Conservation (phyloP, 2,888 invertebrate genomes). For the Podotricha telesiphe region DNA sequence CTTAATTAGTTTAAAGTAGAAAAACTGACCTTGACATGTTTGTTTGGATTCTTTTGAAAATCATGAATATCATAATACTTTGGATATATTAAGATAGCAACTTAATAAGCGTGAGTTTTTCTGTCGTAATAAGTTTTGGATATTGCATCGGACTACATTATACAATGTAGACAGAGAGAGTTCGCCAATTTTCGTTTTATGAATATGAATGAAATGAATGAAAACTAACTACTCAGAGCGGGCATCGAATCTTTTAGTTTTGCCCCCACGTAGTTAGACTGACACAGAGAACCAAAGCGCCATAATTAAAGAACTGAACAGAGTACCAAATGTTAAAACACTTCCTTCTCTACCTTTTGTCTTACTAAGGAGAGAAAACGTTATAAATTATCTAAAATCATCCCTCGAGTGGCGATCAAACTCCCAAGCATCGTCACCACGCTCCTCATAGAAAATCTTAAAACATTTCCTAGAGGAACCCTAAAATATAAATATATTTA, state of each 20-base stretch:
- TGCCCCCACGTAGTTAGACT: too few species aligned
- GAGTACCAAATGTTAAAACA: background rate
- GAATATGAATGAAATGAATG: too few species aligned
- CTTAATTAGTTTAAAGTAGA: background rate
- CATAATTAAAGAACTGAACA: too few species aligned
- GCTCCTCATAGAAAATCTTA: background rate
- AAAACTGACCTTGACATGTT: slow-evolving; percentile 6
- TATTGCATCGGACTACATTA: too few species aligned
- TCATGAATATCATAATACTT: background rate
- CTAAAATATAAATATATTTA: background rate
- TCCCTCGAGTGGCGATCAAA: background rate
- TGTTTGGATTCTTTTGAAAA: slow-evolving; percentile 2
- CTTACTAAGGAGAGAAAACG: too few species aligned
- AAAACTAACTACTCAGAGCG: too few species aligned
- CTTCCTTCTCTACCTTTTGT: background rate
- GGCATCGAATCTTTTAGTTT: too few species aligned
- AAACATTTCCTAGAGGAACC: background rate
- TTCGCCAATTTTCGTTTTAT: too few species aligned
- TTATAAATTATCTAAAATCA: too few species aligned
- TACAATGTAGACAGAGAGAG: too few species aligned
- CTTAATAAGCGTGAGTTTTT: background rate
- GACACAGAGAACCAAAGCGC: too few species aligned
- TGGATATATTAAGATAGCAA: background rate
- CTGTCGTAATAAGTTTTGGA: background rate
- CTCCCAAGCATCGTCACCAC: background rate